Evolutionary conservation across 2,888 invertebrate genomes (phyloP).

Genomic region (Lasioglossum malachurum): DNA sequence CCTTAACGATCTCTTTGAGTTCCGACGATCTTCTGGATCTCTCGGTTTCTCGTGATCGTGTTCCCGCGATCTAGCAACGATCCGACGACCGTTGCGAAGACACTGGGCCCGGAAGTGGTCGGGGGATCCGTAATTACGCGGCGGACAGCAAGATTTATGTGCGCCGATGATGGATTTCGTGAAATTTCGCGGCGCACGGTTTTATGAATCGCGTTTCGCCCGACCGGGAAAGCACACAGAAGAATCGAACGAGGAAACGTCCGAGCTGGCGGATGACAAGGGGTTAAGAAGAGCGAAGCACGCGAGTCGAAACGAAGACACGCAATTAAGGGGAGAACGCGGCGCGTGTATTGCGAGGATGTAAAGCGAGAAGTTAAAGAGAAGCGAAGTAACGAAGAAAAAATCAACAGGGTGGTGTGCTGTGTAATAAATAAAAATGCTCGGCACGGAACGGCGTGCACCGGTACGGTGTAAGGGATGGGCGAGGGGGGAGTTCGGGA

Average conservation of each 20-base stretch:
- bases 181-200: slow-evolving; percentile 40
- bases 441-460: background rate
- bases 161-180: slow-evolving; percentile 34
- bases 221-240: background rate
- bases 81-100: background rate
- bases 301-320: slow-evolving; percentile 5
- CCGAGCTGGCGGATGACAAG: background rate
- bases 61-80: background rate
- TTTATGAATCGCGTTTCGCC: slow-evolving; percentile 54
- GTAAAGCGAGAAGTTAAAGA: slow-evolving; percentile 10
- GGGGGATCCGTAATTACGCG: slow-evolving; percentile 15
- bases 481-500: background rate
- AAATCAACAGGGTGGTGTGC: background rate
- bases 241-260: background rate
- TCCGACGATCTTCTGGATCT: background rate
- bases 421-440: slow-evolving; percentile 1
- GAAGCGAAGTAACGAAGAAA: background rate
- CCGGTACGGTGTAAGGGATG: background rate
- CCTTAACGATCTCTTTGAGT: background rate
- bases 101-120: background rate
- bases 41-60: background rate
- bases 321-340: background rate
- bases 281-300: slow-evolving; percentile 5
- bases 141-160: slow-evolving; percentile 16
- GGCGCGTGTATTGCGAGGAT: background rate